Percentiles rank a stretch among this genome's conserved stretches.
These are phyloP conservation scores for Hestina assimilis DNA, from an alignment of 1,140 invertebrate genomes.

Conservation along the genomic window DNA sequence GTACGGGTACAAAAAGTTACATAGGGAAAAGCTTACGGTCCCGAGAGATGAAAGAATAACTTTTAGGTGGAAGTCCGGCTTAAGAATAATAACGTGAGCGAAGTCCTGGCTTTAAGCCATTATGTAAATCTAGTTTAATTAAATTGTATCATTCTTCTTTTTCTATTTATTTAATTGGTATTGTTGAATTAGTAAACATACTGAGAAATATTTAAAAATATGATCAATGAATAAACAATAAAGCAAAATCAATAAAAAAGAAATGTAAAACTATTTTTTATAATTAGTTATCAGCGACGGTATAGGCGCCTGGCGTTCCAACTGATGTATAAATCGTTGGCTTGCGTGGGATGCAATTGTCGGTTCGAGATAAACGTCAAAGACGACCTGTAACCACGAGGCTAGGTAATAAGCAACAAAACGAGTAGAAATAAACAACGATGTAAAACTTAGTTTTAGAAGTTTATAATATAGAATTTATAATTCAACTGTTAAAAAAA, in stretches of 20 bases:
- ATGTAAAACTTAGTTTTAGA: no score
- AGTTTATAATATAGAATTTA: no score
- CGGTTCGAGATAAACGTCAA: constrained; percentile 39
- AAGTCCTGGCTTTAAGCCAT: no score
- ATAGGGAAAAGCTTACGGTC: no score
- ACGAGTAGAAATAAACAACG: no score
- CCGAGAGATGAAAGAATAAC: no score
- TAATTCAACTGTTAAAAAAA: no score
- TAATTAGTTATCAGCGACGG: neutral
- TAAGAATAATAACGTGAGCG: no score
- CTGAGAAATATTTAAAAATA: neutral
- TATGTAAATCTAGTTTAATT: neutral
- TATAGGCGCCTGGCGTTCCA: constrained; percentile 12
- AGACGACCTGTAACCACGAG: constrained; percentile 34
- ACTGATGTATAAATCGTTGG: constrained; percentile 41
- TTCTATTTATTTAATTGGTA: neutral
- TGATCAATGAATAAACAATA: no score
- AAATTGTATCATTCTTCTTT: neutral
- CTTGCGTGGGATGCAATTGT: constrained; percentile 45
- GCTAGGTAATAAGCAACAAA: neutral
- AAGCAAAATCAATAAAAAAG: no score
- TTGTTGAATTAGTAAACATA: neutral
- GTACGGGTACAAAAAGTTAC: no score
- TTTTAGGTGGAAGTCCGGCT: no score
- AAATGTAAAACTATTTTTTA: neutral